Evolutionary conservation across 2,888 invertebrate genomes (phyloP).

Genomic region (Drosophila picticornis): DNA sequence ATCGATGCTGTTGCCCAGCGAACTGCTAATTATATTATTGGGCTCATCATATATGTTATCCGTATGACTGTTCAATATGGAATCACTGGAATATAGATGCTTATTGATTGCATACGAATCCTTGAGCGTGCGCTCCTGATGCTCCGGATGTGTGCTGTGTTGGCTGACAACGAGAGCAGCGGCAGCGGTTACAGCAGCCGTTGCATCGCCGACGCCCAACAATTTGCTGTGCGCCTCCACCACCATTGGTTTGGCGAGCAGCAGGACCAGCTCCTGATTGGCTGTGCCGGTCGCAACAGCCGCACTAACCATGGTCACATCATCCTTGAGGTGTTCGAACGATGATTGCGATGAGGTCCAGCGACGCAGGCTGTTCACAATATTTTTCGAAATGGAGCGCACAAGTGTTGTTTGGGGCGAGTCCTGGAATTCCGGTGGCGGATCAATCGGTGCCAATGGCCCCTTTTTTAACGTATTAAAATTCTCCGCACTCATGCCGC

Average conservation of each 20-base stretch:
- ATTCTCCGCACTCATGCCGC: conserved; percentile 91
- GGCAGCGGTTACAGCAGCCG: conserved; percentile 8
- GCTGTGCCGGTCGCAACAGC: conserved; percentile 27
- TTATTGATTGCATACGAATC: conserved; percentile 82
- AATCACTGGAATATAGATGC: conserved; percentile 85
- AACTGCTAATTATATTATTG: conserved; percentile 83
- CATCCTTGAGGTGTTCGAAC: conserved; percentile 81
- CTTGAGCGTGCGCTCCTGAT: conserved; percentile 64
- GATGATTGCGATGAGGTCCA: conserved; percentile 84
- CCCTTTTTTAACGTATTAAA: conserved; percentile 94
- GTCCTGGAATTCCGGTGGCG: conserved; percentile 93
- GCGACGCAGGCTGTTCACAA: conserved; percentile 78
- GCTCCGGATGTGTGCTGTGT: conserved; percentile 21
- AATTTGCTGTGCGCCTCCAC: conserved; percentile 15
- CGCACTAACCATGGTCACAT: conserved; percentile 54
- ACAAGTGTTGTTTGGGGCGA: conserved; percentile 84
- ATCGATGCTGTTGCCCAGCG: conserved; percentile 82
- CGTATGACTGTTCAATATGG: conserved; percentile 83
- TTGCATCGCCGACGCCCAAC: conserved; percentile 7
- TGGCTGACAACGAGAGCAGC: conserved; percentile 22
- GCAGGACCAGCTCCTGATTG: conserved; percentile 56
- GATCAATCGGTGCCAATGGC: conserved; percentile 90
- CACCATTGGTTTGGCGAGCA: conserved; percentile 41
- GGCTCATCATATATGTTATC: conserved; percentile 85
- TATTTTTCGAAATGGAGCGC: conserved; percentile 82